These are phyloP conservation scores for Aricia agestis DNA, from an alignment of 1,140 invertebrate genomes.

Conservation along the genomic window DNA sequence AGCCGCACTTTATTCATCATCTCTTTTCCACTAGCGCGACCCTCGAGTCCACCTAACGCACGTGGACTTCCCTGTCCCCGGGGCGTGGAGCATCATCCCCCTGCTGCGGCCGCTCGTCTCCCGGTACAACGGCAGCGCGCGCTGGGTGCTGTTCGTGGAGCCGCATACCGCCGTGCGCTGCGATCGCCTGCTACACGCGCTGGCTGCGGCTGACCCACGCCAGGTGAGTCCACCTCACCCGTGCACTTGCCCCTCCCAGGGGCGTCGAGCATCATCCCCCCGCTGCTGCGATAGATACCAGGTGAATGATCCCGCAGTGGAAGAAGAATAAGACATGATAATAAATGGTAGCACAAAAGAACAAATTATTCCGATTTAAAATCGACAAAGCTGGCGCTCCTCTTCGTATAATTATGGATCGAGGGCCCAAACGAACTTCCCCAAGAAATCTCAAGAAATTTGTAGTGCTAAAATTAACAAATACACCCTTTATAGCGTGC, in stretches of 20 bases:
- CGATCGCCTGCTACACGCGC: slow-evolving; percentile 45
- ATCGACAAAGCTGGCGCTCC: too few relatives aligned
- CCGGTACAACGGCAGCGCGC: slow-evolving; percentile 44
- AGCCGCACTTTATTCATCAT: background rate
- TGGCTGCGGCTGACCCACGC: slow-evolving; percentile 50
- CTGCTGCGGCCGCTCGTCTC: slow-evolving; percentile 46
- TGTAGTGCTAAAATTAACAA: too few relatives aligned
- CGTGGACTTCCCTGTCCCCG: slow-evolving; percentile 52
- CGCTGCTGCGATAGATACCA: slow-evolving; percentile 30
- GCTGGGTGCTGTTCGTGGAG: slow-evolving; percentile 61
- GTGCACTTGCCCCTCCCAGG: slow-evolving; percentile 54
- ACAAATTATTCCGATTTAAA: too few relatives aligned
- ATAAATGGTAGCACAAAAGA: too few relatives aligned
- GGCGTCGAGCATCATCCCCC: slow-evolving; percentile 57
- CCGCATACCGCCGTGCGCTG: slow-evolving; percentile 60
- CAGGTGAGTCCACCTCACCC: slow-evolving; percentile 53
- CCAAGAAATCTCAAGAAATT: too few relatives aligned
- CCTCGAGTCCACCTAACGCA: slow-evolving; percentile 55
- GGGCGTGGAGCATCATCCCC: slow-evolving; percentile 59
- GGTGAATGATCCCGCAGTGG: too few relatives aligned
- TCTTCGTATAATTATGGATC: too few relatives aligned
- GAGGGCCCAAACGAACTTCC: too few relatives aligned
- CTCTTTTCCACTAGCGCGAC: slow-evolving; percentile 32
- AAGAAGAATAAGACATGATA: too few relatives aligned
- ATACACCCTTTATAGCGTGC: too few relatives aligned